Conservation (phyloP, 2,888 invertebrate genomes). For the Sesia bembeciformis region DNA sequence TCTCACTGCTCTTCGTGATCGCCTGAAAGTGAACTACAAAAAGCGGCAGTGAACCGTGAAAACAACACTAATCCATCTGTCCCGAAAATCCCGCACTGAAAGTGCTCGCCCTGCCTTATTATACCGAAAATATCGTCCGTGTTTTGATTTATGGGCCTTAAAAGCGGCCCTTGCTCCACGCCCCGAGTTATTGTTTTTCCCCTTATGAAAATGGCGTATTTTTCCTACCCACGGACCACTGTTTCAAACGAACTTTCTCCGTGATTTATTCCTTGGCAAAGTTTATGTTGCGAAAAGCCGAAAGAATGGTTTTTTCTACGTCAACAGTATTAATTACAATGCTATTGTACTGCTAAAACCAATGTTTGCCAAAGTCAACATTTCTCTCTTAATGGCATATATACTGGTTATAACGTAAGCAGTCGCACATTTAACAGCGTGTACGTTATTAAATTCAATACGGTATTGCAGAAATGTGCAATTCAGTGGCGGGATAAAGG, state of each 20-base stretch:
- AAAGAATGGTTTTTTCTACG: conserved; percentile 24
- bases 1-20: no score
- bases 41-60: conserved; percentile 60
- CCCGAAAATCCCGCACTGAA: conserved; percentile 49
- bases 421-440: no score
- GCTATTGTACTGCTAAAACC: no score
- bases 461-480: no score
- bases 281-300: conserved; percentile 45
- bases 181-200: conserved; percentile 66
- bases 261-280: conserved; percentile 44
- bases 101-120: conserved; percentile 43
- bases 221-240: conserved; percentile 44
- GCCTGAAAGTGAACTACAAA: conserved; percentile 22
- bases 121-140: conserved; percentile 57
- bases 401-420: no score
- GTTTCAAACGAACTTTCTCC: conserved; percentile 38
- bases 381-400: no score
- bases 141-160: conserved; percentile 69
- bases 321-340: conserved; percentile 17
- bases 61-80: conserved; percentile 60
- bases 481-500: no score
- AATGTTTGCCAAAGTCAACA: no score
- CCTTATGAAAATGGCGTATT: conserved; percentile 64
- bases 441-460: no score
- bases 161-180: conserved; percentile 59